Base-by-base conservation (phyloP, 1,140 invertebrate species). In the Drosophila micromelanica region DNA sequence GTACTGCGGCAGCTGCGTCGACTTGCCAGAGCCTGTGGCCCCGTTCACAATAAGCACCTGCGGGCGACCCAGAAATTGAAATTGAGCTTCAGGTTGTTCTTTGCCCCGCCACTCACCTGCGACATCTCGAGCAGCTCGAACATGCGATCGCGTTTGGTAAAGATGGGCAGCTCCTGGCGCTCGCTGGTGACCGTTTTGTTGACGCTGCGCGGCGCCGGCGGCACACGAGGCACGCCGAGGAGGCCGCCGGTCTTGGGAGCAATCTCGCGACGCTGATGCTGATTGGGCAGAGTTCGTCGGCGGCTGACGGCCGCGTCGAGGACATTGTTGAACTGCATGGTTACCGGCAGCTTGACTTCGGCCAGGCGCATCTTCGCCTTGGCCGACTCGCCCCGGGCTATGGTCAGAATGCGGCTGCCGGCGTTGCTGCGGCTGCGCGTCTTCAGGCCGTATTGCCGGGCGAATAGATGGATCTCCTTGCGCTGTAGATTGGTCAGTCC, bases 1-100 rank as follows among this genome's bases (percentile, higher is more conserved):
- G 89, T 96, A 97, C 84, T 99, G 98, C 0, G 97, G 97, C 12
- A 98, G 93, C 92, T 98, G 97, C 0, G 97, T 98, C 1, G 97
- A 98, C 93, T 98, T 98, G 1, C 97, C 97, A 27, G 96, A 97
- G 1, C 97, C 97, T 0, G 97, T 97, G 70, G 96, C 96, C 12
- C 97, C 97, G 48, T 94, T 95, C 42, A 98, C 94, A 69, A 98
- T 93, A 13, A 94, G 79, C 9, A 94, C 82, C 89, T 91, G 20
- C 6, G 57, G 68, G 15, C 5, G 8, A 8, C 12, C 27, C 2
- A 27, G 2, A 30, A 30, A 13, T 15, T 61, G n/a, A n/a, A n/a
- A n/a, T n/a, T n/a, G n/a, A n/a, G n/a, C n/a, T n/a, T n/a, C n/a
- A n/a, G n/a, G n/a, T n/a, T n/a, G n/a, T n/a, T n/a, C n/a, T n/a